Conservation (phyloP, 2,113 vertebrate genomes). For the Xerus inauris region DNA sequence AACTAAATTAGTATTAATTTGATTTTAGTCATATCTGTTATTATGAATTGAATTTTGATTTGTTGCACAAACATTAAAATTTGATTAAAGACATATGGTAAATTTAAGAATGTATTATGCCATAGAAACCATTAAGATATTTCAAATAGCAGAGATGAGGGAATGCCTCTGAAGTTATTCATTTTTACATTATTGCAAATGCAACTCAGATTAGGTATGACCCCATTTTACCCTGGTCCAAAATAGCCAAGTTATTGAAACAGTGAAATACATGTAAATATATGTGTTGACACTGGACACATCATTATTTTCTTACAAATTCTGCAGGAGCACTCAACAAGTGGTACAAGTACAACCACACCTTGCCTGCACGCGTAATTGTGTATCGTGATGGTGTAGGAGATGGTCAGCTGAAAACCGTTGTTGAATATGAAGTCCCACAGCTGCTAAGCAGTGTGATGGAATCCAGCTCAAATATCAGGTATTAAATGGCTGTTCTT, state of each 20-base stretch:
- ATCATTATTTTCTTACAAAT: not conserved
- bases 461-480: conserved; percentile 42
- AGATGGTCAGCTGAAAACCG: conserved; percentile 78
- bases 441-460: conserved; percentile 77
- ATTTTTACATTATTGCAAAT: not conserved
- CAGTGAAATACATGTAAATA: not conserved
- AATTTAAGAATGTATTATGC: not conserved
- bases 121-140: not conserved
- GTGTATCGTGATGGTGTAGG: conserved; percentile 83
- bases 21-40: not conserved
- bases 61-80: conserved; percentile 49
- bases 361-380: conserved; percentile 75
- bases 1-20: conserved; percentile 42
- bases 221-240: not conserved
- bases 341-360: conserved; percentile 78
- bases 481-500: conserved; percentile 15
- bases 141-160: not conserved
- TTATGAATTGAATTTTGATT: conserved; percentile 55
- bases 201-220: not conserved
- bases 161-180: not conserved
- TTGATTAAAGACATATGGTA: not conserved
- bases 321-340: conserved; percentile 79
- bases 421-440: conserved; percentile 76
- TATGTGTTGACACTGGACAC: not conserved
- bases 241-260: not conserved